A percentile compares a stretch with the other conserved stretches of the same genome.
Conservation (phyloP, 2,797 vertebrate genomes). For the Kryptopterus vitreolus region DNA sequence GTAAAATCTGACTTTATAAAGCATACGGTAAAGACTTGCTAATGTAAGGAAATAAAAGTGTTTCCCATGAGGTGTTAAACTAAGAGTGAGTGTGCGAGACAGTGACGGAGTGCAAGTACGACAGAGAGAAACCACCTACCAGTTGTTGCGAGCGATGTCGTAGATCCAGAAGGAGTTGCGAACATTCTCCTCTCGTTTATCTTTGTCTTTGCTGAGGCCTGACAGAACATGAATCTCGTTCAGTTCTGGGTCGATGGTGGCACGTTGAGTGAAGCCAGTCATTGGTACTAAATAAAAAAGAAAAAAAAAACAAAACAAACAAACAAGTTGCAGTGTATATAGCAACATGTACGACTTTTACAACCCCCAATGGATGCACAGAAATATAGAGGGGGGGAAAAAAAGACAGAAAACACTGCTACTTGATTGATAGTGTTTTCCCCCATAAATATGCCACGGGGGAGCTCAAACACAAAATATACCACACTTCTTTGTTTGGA, state of each 20-base stretch:
- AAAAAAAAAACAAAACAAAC: too few relatives aligned
- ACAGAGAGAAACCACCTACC: conserved; percentile 72
- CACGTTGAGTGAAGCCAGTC: conserved; percentile 98
- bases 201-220: conserved; percentile 98
- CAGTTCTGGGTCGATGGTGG: conserved; percentile 97
- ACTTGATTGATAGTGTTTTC: neutral
- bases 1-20: neutral
- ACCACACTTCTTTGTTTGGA: neutral
- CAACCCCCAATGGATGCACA: neutral
- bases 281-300: conserved; percentile 97
- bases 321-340: neutral
- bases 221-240: conserved; percentile 98
- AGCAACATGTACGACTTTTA: neutral
- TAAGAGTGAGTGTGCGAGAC: neutral
- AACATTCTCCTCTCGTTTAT: conserved; percentile 97
- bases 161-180: conserved; percentile 99
- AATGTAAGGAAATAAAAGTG: neutral
- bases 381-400: neutral
- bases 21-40: too few relatives aligned
- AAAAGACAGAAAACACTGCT: neutral
- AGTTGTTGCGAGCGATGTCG: conserved; percentile 96
- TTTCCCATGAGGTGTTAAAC: neutral
- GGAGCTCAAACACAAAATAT: neutral
- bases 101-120: neutral
- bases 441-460: neutral